phyloP scores from a whole-genome alignment of 2,113 vertebrate species.

The Ellobius talpinus region DNA sequence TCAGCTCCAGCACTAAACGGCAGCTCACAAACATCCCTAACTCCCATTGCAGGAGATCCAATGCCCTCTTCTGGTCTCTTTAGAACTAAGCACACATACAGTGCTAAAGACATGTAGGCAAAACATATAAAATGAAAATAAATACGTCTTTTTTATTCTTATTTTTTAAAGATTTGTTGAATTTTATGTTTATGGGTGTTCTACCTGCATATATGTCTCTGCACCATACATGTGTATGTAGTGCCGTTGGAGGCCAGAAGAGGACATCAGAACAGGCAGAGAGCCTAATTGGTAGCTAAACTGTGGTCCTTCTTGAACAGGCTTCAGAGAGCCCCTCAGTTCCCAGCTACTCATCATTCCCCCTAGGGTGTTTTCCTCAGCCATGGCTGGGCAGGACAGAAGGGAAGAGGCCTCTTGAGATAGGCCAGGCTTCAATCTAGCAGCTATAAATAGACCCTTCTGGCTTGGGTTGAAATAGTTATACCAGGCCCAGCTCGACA shows the following conservation, averaged over 20 bases:
- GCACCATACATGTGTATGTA: not conserved
- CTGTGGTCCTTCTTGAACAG: not conserved
- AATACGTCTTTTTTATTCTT: not conserved
- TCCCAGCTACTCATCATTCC: slow-evolving; percentile 21
- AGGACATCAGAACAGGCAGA: not conserved
- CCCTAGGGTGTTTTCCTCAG: not conserved
- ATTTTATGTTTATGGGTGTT: not conserved
- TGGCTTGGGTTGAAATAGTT: slow-evolving; percentile 46
- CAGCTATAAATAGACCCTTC: slow-evolving; percentile 68
- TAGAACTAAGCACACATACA: not conserved
- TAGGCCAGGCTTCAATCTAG: not conserved
- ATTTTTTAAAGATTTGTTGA: not conserved
- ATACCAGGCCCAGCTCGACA: not conserved
- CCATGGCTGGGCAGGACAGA: not conserved
- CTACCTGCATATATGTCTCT: not conserved
- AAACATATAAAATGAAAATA: not conserved
- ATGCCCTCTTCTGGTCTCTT: not conserved
- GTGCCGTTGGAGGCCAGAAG: not conserved
- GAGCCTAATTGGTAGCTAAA: not conserved
- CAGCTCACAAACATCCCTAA: not conserved
- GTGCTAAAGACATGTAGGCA: not conserved
- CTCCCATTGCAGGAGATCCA: not conserved
- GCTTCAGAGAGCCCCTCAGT: not conserved
- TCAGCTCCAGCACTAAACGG: not conserved
- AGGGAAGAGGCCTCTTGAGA: not conserved